Conservation (phyloP, 2,797 vertebrate species). For the Vultur gryphus region DNA sequence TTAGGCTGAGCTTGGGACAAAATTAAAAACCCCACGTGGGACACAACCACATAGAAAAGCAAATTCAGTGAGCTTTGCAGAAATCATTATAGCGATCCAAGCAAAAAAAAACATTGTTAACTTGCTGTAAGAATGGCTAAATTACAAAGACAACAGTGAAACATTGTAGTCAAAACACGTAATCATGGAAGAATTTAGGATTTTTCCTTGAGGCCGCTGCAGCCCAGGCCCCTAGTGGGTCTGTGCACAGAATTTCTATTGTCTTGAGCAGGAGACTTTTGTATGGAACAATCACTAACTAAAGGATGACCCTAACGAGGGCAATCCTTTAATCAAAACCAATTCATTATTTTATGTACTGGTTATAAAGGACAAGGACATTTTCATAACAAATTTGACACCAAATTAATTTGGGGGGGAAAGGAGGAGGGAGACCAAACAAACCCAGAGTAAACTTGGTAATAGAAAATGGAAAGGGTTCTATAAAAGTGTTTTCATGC, state of each 20-base stretch:
- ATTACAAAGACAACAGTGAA: slow-evolving; percentile 55
- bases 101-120: neutral
- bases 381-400: neutral
- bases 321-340: neutral
- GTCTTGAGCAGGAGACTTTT: neutral
- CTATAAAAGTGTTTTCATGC: neutral
- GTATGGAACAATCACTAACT: neutral
- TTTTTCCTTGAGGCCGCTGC: neutral
- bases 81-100: slow-evolving; percentile 9
- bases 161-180: slow-evolving; percentile 27
- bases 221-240: neutral
- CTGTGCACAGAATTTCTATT: slow-evolving; percentile 5
- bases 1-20: slow-evolving; percentile 17
- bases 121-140: slow-evolving; percentile 18
- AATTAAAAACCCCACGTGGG: slow-evolving; percentile 11
- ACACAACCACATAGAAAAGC: slow-evolving; percentile 15
- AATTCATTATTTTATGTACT: neutral
- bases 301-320: neutral
- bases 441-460: neutral
- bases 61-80: slow-evolving; percentile 32
- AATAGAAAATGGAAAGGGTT: neutral
- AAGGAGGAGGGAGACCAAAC: neutral
- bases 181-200: slow-evolving; percentile 29
- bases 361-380: neutral
- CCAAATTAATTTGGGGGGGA: neutral